Conservation (phyloP, 2,888 invertebrate genomes). For the Gryllus longicercus region DNA sequence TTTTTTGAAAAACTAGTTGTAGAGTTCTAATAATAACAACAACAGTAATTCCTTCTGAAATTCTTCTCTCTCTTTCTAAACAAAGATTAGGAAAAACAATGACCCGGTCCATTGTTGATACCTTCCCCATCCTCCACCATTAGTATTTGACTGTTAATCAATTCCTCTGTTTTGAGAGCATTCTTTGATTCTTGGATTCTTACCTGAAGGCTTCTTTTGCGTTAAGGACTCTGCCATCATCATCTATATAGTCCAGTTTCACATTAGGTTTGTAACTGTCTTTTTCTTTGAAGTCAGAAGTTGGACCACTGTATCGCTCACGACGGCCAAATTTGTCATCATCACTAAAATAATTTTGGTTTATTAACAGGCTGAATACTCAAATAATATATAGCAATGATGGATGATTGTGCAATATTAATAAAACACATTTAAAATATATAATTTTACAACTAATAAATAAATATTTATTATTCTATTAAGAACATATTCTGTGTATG, state of each 20-base stretch:
- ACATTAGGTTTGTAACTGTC: conserved; percentile 87
- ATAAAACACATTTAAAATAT: too few species aligned
- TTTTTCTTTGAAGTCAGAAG: conserved; percentile 89
- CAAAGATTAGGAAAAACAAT: background rate
- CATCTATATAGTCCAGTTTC: conserved; percentile 95
- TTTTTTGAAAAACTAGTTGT: too few species aligned
- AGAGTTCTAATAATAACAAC: too few species aligned
- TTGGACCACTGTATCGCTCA: conserved; percentile 76
- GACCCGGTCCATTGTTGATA: too few species aligned
- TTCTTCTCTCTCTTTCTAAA: too few species aligned
- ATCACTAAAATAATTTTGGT: conserved; percentile 52
- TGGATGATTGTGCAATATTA: background rate
- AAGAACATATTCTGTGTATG: too few species aligned
- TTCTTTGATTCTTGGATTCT: background rate
- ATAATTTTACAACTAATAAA: too few species aligned
- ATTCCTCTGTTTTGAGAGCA: background rate
- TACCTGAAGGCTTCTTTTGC: conserved; percentile 89
- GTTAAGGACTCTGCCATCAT: conserved; percentile 86
- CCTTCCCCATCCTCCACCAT: too few species aligned
- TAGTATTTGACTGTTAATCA: too few species aligned
- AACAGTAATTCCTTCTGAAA: too few species aligned
- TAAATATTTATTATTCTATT: too few species aligned
- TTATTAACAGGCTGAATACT: background rate
- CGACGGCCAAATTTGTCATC: conserved; percentile 73
- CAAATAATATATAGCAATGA: background rate